Evolutionary conservation across 1,140 invertebrate species (phyloP), one percentile per base, ranked within the genome.

Genomic region (Zaprionus tsacasi): DNA sequence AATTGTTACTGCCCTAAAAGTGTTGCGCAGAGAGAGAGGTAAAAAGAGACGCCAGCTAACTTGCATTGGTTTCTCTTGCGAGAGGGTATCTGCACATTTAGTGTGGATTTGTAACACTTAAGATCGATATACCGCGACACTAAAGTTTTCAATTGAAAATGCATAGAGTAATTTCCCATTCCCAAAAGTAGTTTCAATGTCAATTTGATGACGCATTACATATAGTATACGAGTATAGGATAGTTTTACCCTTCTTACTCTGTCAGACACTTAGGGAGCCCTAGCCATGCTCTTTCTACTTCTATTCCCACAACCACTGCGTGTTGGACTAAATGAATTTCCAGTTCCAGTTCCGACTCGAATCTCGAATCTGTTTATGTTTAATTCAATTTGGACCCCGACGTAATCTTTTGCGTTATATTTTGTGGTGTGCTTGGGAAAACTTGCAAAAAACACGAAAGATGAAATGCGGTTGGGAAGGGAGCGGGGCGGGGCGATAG

Each of bases 1-100:
- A 82, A 83, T 82, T 82, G 80, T 79, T 80, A 79, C 67, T 80
- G 76, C 58, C 45, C 45, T 17, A 21, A 48, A 17, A 15, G 45
- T 17, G 45, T 48, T 48, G 45, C 15, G 2, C 13, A 40, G 48
- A 55, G 60, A 70, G n/a, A n/a, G n/a, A 75, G 48, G 66, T 67
- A 50, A 52, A 38, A 21, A 21, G 21, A 52, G 38, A 30, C 63
- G 17, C 56, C 10, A 30, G 11, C 30, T n/a, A 11, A n/a, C 6
- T 40, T 40, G 27, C 38, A 12, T 40, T n/a, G 0, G 7, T n/a
- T 40, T 13, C 13, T 7, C 38, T n/a, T 7, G n/a, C 13, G 7
- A 40, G 5, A 40, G 6, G 38, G 13, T 40, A 40, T 40, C 13
- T n/a, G 38, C 38, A 40, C 38, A n/a, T 2, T 6, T n/a, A 40